Evolutionary conservation across 2,888 invertebrate genomes (phyloP), one percentile per base, ranked within the genome.

Genomic region (Drosophila hawaiiensis): DNA sequence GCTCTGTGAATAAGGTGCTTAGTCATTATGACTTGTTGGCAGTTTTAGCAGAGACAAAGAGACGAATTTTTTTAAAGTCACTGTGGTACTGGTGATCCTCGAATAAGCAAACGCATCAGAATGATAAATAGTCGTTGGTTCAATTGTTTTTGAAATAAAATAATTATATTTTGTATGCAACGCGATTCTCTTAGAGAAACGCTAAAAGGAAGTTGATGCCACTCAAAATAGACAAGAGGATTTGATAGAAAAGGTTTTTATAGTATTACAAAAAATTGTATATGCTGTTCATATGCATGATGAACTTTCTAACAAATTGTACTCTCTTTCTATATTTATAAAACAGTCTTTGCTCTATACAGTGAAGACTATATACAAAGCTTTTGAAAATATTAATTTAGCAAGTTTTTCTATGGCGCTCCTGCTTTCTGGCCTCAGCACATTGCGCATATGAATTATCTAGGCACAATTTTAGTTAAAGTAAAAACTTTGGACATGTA

Each of bases 1-100:
- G 65, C 62, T 66, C 65, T 80, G 72, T 68, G 72, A 76, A 80
- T 80, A 72, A 80, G 76, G 76, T 78, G 76, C 80, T 78, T 76
- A 80, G 76, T 78, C 78, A 78, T 80, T 78, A 78, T 79, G 78
- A 59, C 67, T 60, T 71, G 62, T 76, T 76, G 78, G 80, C 80
- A 60, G 66, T 68, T 61, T 50, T 25, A 66, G 49, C 59, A 47
- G 52, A 52, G 41, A 52, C 56, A 43, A 43, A 53, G 41, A 53
- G 61, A 28, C 39, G 29, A 50, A 33, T 64, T 62, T 58, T 47
- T 39, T 16, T n/a, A 9, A 29, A 43, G 58, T 10, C 29, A 29
- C 14, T 31, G 25, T 43, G 33, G 39, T 39, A 68, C 43, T 68
- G 68, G 31, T 47, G 19, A 52, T 9, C 22, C 50, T 52, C 35